These are phyloP conservation scores for Gymnoscopelus braueri DNA, from an alignment of 2,797 vertebrate genomes.

Conservation along the genomic window DNA sequence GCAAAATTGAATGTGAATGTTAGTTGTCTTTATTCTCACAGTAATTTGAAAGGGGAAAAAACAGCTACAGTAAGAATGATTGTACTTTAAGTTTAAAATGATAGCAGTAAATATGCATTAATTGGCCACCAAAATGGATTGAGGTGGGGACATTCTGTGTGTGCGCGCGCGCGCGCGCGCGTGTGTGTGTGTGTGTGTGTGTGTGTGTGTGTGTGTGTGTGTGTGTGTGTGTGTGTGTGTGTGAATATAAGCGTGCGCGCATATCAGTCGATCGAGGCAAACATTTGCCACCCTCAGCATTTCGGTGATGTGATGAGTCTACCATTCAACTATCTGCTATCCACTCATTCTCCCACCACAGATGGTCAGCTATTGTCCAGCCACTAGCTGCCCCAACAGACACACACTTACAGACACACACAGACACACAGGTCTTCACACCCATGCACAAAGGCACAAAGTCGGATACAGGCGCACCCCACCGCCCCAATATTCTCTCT, in stretches of 20 bases:
- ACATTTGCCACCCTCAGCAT: constrained; percentile 77
- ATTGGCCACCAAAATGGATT: too few relatives aligned
- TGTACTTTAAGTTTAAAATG: too few relatives aligned
- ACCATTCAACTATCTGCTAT: constrained; percentile 77
- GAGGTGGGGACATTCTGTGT: too few relatives aligned
- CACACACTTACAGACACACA: background rate
- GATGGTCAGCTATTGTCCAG: constrained; percentile 71
- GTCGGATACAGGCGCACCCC: background rate
- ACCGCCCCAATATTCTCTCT: constrained; percentile 10
- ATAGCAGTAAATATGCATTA: too few relatives aligned
- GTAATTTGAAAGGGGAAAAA: too few relatives aligned
- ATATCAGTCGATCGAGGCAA: constrained; percentile 70
- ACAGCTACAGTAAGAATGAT: too few relatives aligned
- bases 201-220: background rate
- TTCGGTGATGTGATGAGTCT: constrained; percentile 79
- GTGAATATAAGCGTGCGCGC: background rate
- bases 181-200: background rate
- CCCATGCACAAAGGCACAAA: constrained; percentile 14
- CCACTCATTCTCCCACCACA: constrained; percentile 75
- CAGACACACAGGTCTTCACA: background rate
- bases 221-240: background rate
- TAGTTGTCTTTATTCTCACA: too few relatives aligned
- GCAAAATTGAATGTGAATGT: too few relatives aligned
- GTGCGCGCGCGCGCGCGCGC: too few relatives aligned
- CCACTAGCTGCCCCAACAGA: constrained; percentile 22